Conservation (phyloP, 2,797 vertebrate genomes). For the Propithecus deckenii region DNA sequence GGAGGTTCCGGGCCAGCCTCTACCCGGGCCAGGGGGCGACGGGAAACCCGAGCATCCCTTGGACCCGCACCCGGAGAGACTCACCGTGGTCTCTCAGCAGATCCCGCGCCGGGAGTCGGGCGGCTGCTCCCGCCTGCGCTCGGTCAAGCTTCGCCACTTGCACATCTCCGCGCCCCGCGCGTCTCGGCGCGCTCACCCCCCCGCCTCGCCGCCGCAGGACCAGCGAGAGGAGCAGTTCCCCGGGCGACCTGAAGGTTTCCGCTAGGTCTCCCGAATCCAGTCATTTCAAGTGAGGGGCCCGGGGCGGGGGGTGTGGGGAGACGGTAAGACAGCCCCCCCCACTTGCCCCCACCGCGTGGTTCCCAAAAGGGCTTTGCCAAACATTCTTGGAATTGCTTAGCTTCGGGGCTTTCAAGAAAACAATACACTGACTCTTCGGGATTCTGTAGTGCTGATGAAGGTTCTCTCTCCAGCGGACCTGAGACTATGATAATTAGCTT, state of each 20-base stretch:
- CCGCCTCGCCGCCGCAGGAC: slow-evolving; percentile 62
- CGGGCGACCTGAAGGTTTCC: slow-evolving; percentile 80
- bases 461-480: neutral
- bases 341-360: neutral
- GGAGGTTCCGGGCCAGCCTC: neutral
- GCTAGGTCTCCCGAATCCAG: slow-evolving; percentile 64
- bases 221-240: slow-evolving; percentile 61
- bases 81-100: slow-evolving; percentile 55
- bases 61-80: slow-evolving; percentile 24
- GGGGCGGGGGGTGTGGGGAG: neutral
- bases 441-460: neutral
- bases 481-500: neutral
- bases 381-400: slow-evolving; percentile 70
- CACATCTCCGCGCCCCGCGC: slow-evolving; percentile 70
- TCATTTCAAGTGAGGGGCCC: neutral
- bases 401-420: slow-evolving; percentile 50
- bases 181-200: neutral
- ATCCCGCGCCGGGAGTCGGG: slow-evolving; percentile 14
- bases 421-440: neutral
- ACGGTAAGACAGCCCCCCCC: neutral
- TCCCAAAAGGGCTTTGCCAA: slow-evolving; percentile 52
- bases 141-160: slow-evolving; percentile 61
- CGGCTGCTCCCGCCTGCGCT: slow-evolving; percentile 55
- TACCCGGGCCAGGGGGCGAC: neutral
- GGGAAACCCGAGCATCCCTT: neutral